A percentile compares a stretch with the other conserved stretches of the same genome.
phyloP scores from a whole-genome alignment of 2,113 vertebrate species.

The Thymallus thymallus region DNA sequence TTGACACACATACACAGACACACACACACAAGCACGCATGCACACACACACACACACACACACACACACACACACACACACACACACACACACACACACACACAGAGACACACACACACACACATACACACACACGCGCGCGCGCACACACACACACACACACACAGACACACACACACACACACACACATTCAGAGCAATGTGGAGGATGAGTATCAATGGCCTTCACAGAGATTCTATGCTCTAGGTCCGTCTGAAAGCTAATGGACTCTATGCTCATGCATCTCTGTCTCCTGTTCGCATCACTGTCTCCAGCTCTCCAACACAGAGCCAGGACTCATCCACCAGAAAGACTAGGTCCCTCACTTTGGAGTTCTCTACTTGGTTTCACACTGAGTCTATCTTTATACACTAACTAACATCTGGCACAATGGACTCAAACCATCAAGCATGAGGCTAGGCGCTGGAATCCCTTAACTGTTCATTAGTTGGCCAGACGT shows the following conservation, averaged over 20 bases:
- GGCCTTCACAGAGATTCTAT: too few relatives aligned
- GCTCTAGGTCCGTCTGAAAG: too few relatives aligned
- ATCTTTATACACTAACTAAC: not conserved
- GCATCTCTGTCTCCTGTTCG: too few relatives aligned
- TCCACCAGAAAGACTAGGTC: not conserved
- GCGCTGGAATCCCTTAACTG: constrained; percentile 4
- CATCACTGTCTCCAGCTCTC: not conserved
- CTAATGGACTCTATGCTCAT: too few relatives aligned
- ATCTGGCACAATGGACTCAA: constrained; percentile 16
- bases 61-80: not conserved
- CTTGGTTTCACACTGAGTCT: not conserved
- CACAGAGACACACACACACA: not conserved
- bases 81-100: not conserved
- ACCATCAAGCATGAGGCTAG: constrained; percentile 4
- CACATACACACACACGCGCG: too few relatives aligned
- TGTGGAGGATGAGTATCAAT: too few relatives aligned
- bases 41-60: not conserved
- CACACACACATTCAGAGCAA: not conserved
- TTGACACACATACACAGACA: not conserved
- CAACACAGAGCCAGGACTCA: not conserved
- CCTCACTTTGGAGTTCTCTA: too few relatives aligned
- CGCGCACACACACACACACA: not conserved
- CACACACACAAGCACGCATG: not conserved
- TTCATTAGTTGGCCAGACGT: constrained; percentile 20
- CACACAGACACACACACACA: not conserved